A percentile compares a stretch with the other conserved stretches of the same genome.
These are phyloP conservation scores for Sebastes ruberrimus DNA, from an alignment of 2,797 vertebrate genomes.

Conservation along the genomic window DNA sequence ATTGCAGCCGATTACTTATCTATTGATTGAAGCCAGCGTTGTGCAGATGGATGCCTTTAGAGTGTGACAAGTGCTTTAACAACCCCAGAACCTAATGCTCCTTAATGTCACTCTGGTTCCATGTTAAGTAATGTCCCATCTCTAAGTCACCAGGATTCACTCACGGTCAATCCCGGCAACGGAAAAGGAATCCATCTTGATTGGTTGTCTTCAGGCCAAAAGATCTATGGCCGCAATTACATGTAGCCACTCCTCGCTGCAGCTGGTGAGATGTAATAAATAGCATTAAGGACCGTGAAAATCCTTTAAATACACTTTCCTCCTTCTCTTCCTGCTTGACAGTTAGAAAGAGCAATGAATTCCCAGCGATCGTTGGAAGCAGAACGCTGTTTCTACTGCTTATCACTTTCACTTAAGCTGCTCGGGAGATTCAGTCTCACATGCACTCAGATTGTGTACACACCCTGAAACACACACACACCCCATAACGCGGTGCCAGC, in stretches of 20 bases:
- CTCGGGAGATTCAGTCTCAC: constrained; percentile 65
- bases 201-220: constrained; percentile 77
- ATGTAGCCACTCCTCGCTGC: constrained; percentile 71
- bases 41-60: constrained; percentile 82
- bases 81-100: constrained; percentile 79
- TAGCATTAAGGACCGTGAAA: constrained; percentile 75
- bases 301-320: constrained; percentile 81
- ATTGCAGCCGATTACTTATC: constrained; percentile 84
- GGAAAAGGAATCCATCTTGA: constrained; percentile 79
- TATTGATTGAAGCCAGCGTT: constrained; percentile 83
- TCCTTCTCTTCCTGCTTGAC: constrained; percentile 69
- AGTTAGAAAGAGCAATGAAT: constrained; percentile 73
- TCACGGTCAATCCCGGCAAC: constrained; percentile 62
- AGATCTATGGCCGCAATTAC: constrained; percentile 84
- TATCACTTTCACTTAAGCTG: constrained; percentile 79
- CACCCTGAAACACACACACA: constrained; percentile 23
- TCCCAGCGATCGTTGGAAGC: constrained; percentile 60
- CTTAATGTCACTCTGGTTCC: constrained; percentile 78
- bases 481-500: constrained; percentile 41
- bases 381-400: constrained; percentile 63
- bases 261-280: constrained; percentile 81
- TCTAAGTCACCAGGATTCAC: constrained; percentile 76
- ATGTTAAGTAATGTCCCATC: constrained; percentile 83
- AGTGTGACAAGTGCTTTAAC: constrained; percentile 82
- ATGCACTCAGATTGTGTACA: constrained; percentile 46